Conservation (phyloP, 2,797 vertebrate genomes). For the Apogon talboti region DNA sequence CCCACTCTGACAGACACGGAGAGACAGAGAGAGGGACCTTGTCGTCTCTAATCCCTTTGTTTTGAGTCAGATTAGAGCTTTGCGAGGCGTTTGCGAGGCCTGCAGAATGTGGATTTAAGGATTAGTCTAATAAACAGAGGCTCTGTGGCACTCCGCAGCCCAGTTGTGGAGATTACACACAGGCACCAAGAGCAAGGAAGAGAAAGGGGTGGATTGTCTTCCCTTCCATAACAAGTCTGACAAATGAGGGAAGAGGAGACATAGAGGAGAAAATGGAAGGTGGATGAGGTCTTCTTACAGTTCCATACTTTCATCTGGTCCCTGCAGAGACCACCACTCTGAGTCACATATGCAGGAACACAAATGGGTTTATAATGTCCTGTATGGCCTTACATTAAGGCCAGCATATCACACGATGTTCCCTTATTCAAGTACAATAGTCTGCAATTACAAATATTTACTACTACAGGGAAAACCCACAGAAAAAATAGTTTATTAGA, state of each 20-base stretch:
- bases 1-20: conserved; percentile 66
- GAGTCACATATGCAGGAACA: conserved; percentile 47
- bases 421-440: conserved; percentile 25
- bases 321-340: conserved; percentile 41
- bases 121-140: conserved; percentile 87
- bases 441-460: conserved; percentile 37
- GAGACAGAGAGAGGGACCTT: conserved; percentile 78
- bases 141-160: conserved; percentile 81
- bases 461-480: conserved; percentile 11
- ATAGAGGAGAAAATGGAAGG: conserved; percentile 59
- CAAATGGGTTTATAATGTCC: conserved; percentile 31
- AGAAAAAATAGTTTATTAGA: conserved; percentile 21
- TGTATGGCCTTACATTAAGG: conserved; percentile 45
- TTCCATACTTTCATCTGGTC: conserved; percentile 56
- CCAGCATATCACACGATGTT: conserved; percentile 31
- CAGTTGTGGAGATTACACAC: conserved; percentile 77
- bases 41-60: conserved; percentile 84
- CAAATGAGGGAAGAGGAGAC: conserved; percentile 60
- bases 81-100: conserved; percentile 77
- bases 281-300: conserved; percentile 61
- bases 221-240: conserved; percentile 60
- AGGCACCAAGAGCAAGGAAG: conserved; percentile 68
- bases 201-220: conserved; percentile 50
- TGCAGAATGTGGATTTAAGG: conserved; percentile 86
- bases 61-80: conserved; percentile 85